phyloP scores from a whole-genome alignment of 2,113 vertebrate genomes.

The Alethe castanea region DNA sequence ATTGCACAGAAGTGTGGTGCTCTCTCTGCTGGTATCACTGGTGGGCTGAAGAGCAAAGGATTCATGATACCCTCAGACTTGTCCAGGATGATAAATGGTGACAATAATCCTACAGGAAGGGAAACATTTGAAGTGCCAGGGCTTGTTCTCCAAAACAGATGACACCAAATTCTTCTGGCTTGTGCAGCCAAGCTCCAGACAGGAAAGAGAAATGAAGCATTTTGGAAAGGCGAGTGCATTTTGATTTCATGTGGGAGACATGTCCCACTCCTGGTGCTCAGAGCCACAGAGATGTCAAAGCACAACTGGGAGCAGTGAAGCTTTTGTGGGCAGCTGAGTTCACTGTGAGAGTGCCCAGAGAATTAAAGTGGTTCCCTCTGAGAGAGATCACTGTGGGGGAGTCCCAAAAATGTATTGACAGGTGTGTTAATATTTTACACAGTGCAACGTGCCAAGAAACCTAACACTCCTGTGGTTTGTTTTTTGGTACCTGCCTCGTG shows the following conservation, averaged over 20 bases:
- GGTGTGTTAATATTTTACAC: not conserved
- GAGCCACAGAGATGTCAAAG: not conserved
- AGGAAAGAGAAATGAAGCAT: not conserved
- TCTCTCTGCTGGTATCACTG: not conserved
- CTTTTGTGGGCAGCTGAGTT: not conserved
- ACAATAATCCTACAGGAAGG: not conserved
- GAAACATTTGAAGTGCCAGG: not conserved
- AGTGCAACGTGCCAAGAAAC: not conserved
- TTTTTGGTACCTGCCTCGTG: not conserved
- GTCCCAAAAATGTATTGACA: not conserved
- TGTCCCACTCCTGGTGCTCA: not conserved
- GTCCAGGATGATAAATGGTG: not conserved
- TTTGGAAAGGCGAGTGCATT: not conserved
- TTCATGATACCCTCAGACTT: not conserved
- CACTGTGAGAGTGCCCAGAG: not conserved
- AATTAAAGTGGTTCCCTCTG: not conserved
- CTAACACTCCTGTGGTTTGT: not conserved
- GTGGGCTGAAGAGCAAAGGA: not conserved
- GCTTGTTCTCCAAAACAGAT: not conserved
- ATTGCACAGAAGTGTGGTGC: not conserved
- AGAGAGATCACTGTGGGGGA: not conserved
- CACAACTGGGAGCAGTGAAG: not conserved
- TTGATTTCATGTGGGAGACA: not conserved
- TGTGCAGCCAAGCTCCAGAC: not conserved
- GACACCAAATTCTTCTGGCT: not conserved